Conservation (phyloP, 2,113 vertebrate genomes). For the Stegostoma tigrinum region DNA sequence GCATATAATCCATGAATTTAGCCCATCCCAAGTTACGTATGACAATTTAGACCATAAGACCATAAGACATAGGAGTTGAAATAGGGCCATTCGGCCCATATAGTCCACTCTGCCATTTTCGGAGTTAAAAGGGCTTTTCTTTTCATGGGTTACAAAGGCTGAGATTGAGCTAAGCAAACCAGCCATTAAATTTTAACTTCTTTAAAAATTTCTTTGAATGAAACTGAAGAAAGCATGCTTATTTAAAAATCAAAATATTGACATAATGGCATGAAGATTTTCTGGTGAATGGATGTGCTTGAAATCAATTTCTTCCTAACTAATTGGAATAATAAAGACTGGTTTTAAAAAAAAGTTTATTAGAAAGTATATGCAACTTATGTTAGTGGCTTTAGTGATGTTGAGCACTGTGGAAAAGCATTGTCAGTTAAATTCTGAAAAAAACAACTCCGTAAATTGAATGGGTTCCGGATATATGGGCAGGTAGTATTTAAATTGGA, state of each 20-base stretch:
- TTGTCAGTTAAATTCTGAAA: background rate
- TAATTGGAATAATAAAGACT: background rate
- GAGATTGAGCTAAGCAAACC: background rate
- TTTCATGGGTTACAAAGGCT: background rate
- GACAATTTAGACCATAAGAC: background rate
- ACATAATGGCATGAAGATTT: background rate
- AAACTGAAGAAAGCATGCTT: background rate
- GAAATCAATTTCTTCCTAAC: background rate
- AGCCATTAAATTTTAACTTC: background rate
- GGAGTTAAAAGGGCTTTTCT: background rate
- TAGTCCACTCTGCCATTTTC: too few relatives aligned
- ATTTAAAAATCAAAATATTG: background rate
- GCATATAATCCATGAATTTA: background rate
- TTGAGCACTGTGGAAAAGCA: slow-evolving; percentile 8
- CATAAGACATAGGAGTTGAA: too few relatives aligned
- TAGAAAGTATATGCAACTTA: background rate
- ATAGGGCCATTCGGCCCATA: too few relatives aligned
- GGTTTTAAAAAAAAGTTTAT: background rate
- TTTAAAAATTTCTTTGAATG: background rate
- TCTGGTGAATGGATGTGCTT: background rate
- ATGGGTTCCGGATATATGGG: background rate
- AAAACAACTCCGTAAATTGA: background rate
- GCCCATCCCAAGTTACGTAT: background rate
- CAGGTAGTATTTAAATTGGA: slow-evolving; percentile 23
- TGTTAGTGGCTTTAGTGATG: slow-evolving; percentile 2